Conservation (phyloP, 2,797 vertebrate genomes). For the Hybognathus amarus region DNA sequence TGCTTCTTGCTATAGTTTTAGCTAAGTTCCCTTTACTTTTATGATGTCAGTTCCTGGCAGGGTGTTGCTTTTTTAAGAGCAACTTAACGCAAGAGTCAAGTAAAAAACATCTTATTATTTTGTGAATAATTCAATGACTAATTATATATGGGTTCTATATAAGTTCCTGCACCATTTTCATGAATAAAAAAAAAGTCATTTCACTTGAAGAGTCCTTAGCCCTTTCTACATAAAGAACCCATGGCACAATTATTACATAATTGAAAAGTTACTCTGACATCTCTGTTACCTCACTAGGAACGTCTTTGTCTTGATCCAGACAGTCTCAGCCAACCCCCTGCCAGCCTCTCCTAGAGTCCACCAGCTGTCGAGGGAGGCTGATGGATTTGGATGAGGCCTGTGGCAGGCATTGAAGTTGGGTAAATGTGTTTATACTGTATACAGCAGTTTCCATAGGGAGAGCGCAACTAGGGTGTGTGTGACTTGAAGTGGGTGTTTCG, state of each 20-base stretch:
- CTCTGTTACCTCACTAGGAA: conserved; percentile 74
- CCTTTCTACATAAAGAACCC: conserved; percentile 32
- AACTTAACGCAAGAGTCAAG: background rate
- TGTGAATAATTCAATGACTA: background rate
- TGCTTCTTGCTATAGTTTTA: background rate
- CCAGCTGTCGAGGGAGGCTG: conserved; percentile 61
- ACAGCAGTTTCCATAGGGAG: conserved; percentile 46
- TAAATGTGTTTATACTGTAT: conserved; percentile 31
- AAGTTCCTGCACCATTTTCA: background rate
- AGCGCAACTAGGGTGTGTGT: conserved; percentile 43
- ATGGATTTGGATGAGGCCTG: conserved; percentile 37
- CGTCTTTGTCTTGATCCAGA: conserved; percentile 62
- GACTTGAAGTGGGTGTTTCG: conserved; percentile 48
- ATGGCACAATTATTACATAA: conserved; percentile 67
- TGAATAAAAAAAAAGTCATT: no score
- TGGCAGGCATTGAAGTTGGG: conserved; percentile 37
- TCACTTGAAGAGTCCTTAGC: conserved; percentile 74
- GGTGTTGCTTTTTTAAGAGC: background rate
- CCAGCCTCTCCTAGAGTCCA: conserved; percentile 61
- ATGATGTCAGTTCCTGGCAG: background rate
- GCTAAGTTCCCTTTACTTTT: background rate
- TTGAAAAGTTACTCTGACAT: conserved; percentile 67
- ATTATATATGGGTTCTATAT: background rate
- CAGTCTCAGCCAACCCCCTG: conserved; percentile 65
- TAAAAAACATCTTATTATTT: background rate